These are phyloP conservation scores for Adelosebastes latens DNA, from an alignment of 2,797 vertebrate species.

Conservation along the genomic window DNA sequence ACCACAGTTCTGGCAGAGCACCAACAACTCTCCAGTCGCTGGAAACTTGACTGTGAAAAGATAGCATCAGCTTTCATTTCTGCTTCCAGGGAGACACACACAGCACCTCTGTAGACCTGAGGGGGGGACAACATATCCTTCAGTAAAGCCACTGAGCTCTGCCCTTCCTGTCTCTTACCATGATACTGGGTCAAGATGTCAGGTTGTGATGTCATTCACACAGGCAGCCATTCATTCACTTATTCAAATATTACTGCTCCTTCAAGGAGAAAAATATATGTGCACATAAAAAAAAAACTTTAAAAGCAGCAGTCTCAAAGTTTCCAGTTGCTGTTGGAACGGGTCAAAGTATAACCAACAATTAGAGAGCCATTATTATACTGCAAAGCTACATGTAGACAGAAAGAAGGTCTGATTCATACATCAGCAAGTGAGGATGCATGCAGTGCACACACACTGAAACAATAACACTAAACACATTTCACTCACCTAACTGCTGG, in stretches of 20 bases:
- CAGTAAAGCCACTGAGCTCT: conserved; percentile 41
- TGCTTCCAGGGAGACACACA: conserved; percentile 43
- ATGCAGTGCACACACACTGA: background rate
- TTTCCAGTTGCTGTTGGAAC: conserved; percentile 44
- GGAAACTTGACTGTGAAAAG: conserved; percentile 64
- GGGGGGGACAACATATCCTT: conserved; percentile 22
- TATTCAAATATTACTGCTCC: background rate
- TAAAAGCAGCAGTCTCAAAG: conserved; percentile 22
- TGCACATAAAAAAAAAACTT: background rate
- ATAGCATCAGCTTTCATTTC: conserved; percentile 65
- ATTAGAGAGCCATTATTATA: conserved; percentile 32
- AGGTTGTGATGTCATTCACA: conserved; percentile 33
- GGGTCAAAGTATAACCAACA: conserved; percentile 31
- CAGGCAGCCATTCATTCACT: conserved; percentile 35
- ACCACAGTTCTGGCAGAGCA: conserved; percentile 69
- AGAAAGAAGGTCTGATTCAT: conserved; percentile 12
- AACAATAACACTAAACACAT: conserved; percentile 29
- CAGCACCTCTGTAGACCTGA: conserved; percentile 31
- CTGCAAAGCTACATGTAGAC: conserved; percentile 2
- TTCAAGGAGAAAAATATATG: background rate
- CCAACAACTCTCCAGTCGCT: conserved; percentile 51
- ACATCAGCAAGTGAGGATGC: background rate
- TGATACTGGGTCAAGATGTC: conserved; percentile 41
- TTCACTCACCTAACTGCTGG: conserved; percentile 88
- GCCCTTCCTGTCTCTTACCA: conserved; percentile 35